Percentiles rank a stretch among this genome's conserved stretches.
Evolutionary conservation across 2,797 vertebrate genomes (phyloP).

Genomic region (Pelochelys cantorii): DNA sequence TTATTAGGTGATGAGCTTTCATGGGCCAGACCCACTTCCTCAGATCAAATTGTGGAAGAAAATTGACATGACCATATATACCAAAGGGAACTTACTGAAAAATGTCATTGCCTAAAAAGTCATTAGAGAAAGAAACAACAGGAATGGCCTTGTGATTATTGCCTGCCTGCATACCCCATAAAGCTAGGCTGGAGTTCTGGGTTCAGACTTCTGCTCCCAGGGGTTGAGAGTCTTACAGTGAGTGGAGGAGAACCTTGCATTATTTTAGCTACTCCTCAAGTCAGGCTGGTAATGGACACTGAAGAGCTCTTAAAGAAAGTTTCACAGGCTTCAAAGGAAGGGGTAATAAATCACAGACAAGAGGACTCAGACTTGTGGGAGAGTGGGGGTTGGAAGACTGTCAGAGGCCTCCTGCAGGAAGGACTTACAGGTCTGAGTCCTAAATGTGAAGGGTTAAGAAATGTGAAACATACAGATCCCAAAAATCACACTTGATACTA

Average conservation of each 20-base stretch:
- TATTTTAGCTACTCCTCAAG: background rate
- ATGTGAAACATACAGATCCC: background rate
- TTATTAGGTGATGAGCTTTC: too few relatives aligned
- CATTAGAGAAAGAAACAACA: slow-evolving; percentile 56
- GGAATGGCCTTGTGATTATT: slow-evolving; percentile 60
- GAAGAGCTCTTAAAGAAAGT: background rate
- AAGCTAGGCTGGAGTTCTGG: slow-evolving; percentile 51
- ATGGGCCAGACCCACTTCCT: too few relatives aligned
- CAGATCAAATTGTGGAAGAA: too few relatives aligned
- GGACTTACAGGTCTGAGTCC: background rate
- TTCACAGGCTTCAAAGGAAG: background rate
- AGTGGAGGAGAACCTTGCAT: background rate
- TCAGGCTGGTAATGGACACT: background rate
- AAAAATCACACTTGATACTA: background rate
- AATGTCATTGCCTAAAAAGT: slow-evolving; percentile 54
- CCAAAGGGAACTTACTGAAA: slow-evolving; percentile 29
- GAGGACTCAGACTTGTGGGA: background rate
- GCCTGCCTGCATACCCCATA: slow-evolving; percentile 62
- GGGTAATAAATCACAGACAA: background rate
- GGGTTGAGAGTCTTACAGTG: slow-evolving; percentile 13
- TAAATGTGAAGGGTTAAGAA: background rate
- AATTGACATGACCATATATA: too few relatives aligned
- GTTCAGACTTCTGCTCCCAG: slow-evolving; percentile 11
- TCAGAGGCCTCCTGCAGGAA: background rate
- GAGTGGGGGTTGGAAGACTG: background rate